Evolutionary conservation across 2,797 vertebrate genomes (phyloP), one percentile per base, ranked within the genome.

Genomic region (Helostoma temminkii): DNA sequence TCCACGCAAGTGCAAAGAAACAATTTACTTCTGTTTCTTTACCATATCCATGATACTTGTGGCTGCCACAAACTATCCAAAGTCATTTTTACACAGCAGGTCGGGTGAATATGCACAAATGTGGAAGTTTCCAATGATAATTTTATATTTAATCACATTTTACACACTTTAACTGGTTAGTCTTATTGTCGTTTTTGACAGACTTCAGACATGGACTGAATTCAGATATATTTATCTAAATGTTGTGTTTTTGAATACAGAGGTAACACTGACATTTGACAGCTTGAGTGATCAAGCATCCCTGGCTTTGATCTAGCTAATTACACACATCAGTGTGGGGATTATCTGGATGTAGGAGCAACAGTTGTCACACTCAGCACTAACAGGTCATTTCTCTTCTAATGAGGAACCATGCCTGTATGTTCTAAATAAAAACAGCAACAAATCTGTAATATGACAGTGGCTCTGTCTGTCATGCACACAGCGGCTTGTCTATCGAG

Each of bases 391-490:
- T 88, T 81, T 66, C 46, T 53, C 28, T 16, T 57, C 64, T 84
- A 78, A 84, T 82, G 54, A 78, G 66, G 62, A 19, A 19, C 6
- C 26, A 60, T 25, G 54, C 19, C 74, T 56, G n/a, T 39, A 36
- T 57, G 41, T 73, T 67, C 34, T 66, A 53, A 41, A 78, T 68
- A 49, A 55, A 84, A 81, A 83, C 39, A 39, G 68, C 48, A 59
- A 75, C 65, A 76, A 58, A 62, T 18, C 57, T 61, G 69, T 93
- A 94, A 94, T 91, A 45, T 15, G 79, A 56, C 73, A 9, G 66
- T 26, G 46, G 55, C 49, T 34, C 59, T 19, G 36, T 57, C 30
- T 7, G 87, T 90, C 93, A 93, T 90, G 93, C 86, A 88, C 93
- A 54, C 28, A 34, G 76, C 24, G 21, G 67, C 77, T 36, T 56